These are phyloP conservation scores for Sebastolobus alascanus DNA, from an alignment of 2,797 vertebrate species.

Conservation along the genomic window DNA sequence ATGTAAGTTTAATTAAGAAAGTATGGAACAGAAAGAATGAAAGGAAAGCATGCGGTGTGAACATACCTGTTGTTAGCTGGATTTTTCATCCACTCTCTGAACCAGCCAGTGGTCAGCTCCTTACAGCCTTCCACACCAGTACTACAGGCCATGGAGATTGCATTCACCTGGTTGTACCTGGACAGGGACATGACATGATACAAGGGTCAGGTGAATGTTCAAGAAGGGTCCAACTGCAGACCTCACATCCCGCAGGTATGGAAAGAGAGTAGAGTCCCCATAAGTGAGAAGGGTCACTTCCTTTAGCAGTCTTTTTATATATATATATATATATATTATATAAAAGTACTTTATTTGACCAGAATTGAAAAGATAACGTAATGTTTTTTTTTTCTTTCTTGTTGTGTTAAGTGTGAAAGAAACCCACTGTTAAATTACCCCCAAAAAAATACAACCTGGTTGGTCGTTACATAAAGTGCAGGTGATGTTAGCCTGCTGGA, in stretches of 20 bases:
- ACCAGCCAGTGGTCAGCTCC: slow-evolving; percentile 60
- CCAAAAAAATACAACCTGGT: too few relatives aligned
- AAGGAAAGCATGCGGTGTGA: neutral
- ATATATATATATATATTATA: too few relatives aligned
- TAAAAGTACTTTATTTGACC: neutral
- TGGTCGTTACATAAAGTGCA: too few relatives aligned
- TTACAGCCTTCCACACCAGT: slow-evolving; percentile 78
- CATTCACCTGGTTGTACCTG: slow-evolving; percentile 89
- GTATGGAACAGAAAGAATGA: neutral
- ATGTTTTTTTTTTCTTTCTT: neutral
- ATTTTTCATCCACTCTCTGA: slow-evolving; percentile 70
- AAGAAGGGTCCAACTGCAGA: neutral
- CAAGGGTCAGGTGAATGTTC: neutral
- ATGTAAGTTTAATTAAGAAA: neutral
- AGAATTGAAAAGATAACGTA: neutral
- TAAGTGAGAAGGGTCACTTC: neutral
- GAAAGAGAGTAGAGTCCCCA: neutral
- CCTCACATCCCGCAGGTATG: neutral
- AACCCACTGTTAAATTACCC: neutral
- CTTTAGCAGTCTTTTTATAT: neutral
- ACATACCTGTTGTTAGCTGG: slow-evolving; percentile 50
- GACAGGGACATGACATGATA: neutral
- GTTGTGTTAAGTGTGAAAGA: neutral
- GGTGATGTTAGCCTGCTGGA: too few relatives aligned
- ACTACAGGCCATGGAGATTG: slow-evolving; percentile 87